Evolutionary conservation across 2,888 invertebrate species (phyloP).

Genomic region (Mylabris sibirica): DNA sequence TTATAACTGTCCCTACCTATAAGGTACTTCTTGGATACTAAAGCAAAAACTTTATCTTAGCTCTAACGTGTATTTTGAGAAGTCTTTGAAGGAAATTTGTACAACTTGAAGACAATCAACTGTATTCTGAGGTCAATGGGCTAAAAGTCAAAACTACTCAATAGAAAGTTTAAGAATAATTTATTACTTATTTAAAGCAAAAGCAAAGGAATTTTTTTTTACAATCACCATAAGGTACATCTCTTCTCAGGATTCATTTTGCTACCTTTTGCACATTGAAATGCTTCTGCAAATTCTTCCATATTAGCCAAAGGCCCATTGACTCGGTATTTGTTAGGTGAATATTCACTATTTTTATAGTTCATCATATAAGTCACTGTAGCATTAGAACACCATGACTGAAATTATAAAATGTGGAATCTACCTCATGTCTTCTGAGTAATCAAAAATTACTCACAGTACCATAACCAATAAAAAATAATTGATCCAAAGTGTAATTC

Average conservation of each 20-base stretch:
- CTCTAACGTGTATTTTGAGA: no score
- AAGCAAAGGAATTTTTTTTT: not conserved
- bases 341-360: slow-evolving; percentile 41
- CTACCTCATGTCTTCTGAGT: not conserved
- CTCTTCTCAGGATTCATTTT: slow-evolving; percentile 57
- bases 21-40: no score
- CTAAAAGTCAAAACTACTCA: not conserved
- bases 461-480: slow-evolving; percentile 59
- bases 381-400: slow-evolving; percentile 58
- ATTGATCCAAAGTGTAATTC: slow-evolving; percentile 53
- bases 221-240: slow-evolving; percentile 55
- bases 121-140: not conserved
- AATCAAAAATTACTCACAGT: slow-evolving; percentile 49
- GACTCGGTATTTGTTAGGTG: slow-evolving; percentile 55
- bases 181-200: not conserved
- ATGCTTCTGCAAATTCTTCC: slow-evolving; percentile 57
- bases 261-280: slow-evolving; percentile 54
- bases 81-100: no score
- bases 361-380: slow-evolving; percentile 45
- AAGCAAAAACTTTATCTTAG: no score
- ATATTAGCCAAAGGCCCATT: slow-evolving; percentile 58
- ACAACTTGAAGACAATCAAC: no score
- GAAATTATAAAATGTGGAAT: slow-evolving; percentile 29
- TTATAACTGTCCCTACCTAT: no score
- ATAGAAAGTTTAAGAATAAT: not conserved